Conservation (phyloP, 2,113 vertebrate genomes). For the Perccottus glenii region DNA sequence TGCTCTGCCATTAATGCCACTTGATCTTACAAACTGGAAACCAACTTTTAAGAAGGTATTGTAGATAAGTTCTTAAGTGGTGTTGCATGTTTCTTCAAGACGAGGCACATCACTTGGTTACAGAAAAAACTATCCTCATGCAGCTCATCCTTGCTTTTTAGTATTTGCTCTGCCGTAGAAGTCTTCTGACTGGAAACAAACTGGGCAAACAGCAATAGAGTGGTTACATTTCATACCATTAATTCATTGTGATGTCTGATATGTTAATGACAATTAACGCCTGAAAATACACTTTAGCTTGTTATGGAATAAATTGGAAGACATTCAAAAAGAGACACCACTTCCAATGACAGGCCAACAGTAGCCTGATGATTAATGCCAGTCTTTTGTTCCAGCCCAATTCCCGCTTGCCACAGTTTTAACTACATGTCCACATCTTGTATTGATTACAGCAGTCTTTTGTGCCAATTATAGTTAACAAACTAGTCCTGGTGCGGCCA, state of each 20-base stretch:
- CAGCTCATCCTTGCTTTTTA: constrained; percentile 33
- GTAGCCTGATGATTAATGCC: constrained; percentile 50
- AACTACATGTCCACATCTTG: constrained; percentile 62
- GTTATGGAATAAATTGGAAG: constrained; percentile 6
- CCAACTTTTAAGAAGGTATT: constrained; percentile 35
- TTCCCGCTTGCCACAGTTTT: constrained; percentile 38
- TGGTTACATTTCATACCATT: no score
- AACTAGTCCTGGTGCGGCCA: constrained; percentile 46
- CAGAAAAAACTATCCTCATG: constrained; percentile 22
- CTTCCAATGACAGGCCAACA: constrained; percentile 29
- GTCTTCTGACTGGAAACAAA: background rate
- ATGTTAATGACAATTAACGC: no score
- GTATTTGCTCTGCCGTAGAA: constrained; percentile 18
- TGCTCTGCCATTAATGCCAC: constrained; percentile 43
- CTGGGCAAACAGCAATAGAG: background rate
- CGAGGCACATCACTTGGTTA: constrained; percentile 22
- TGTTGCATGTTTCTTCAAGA: constrained; percentile 31
- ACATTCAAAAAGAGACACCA: background rate
- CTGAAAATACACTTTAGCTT: background rate
- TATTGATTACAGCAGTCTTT: constrained; percentile 61
- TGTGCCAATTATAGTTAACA: constrained; percentile 65
- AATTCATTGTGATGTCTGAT: no score
- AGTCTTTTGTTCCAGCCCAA: constrained; percentile 26
- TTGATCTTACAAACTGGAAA: constrained; percentile 23
- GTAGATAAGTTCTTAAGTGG: constrained; percentile 28